Percentiles rank a stretch among this genome's conserved stretches.
Conservation (phyloP, 2,888 invertebrate genomes). For the Agrochola lota region DNA sequence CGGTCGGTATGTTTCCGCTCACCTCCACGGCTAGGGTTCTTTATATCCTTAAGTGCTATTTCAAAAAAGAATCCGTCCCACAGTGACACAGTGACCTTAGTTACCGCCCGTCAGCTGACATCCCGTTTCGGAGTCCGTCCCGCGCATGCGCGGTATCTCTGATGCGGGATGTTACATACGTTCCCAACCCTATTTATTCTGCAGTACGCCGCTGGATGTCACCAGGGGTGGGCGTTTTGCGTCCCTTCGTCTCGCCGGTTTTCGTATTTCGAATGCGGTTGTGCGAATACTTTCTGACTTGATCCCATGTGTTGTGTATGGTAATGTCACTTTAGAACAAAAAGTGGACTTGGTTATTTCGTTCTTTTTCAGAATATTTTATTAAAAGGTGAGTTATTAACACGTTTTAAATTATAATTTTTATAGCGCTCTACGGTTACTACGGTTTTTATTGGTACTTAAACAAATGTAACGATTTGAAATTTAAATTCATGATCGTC, state of each 20-base stretch:
- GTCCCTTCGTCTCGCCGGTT: conserved; percentile 48
- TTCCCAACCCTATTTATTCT: conserved; percentile 75
- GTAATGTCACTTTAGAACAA: conserved; percentile 46
- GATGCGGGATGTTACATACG: conserved; percentile 82
- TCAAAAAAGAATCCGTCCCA: conserved; percentile 62
- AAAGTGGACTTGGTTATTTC: conserved; percentile 52
- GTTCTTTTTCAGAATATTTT: conserved; percentile 21
- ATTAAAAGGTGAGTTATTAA: conserved; percentile 55
- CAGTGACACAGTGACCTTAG: conserved; percentile 88
- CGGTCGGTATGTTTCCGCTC: conserved; percentile 32
- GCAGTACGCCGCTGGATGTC: conserved; percentile 79
- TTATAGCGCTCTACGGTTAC: conserved; percentile 36
- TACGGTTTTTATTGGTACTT: conserved; percentile 52
- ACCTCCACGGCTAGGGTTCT: conserved; percentile 50
- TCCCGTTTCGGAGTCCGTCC: conserved; percentile 72
- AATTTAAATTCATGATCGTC: conserved; percentile 56
- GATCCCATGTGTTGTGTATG: conserved; percentile 60
- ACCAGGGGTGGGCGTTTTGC: conserved; percentile 69
- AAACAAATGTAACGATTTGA: conserved; percentile 50
- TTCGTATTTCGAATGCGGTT: conserved; percentile 65
- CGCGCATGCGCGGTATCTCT: conserved; percentile 79
- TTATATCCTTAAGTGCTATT: conserved; percentile 60
- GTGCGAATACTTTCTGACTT: conserved; percentile 60
- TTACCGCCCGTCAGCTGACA: conserved; percentile 85
- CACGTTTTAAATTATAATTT: conserved; percentile 40